Conservation (phyloP, 2,888 invertebrate genomes). For the Pachliopta kotzebuea region DNA sequence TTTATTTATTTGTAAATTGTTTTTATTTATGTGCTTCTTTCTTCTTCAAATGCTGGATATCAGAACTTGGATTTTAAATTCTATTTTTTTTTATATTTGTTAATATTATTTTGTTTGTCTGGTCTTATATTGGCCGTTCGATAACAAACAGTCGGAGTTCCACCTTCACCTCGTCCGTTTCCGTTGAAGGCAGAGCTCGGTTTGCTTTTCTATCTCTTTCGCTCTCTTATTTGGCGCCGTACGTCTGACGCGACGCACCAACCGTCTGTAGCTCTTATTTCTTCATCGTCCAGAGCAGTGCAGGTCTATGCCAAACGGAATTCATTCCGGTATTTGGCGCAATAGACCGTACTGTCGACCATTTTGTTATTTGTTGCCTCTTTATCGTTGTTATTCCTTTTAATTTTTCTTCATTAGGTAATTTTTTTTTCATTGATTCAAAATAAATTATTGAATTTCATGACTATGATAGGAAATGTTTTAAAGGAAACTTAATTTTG, state of each 20-base stretch:
- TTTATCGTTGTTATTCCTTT: constrained; percentile 21
- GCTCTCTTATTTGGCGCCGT: constrained; percentile 27
- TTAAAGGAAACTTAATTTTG: too few species aligned
- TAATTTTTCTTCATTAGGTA: too few species aligned
- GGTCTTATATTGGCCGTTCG: constrained; percentile 42
- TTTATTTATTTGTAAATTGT: neutral
- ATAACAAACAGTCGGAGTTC: constrained; percentile 51
- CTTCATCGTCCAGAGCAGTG: constrained; percentile 29
- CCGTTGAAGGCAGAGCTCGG: constrained; percentile 39
- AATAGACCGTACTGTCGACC: constrained; percentile 47
- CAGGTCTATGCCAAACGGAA: constrained; percentile 51
- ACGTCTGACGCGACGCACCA: constrained; percentile 14
- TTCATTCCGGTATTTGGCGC: constrained; percentile 60
- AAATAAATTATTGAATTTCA: too few species aligned
- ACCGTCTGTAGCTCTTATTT: constrained; percentile 34
- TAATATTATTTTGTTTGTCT: constrained; percentile 10
- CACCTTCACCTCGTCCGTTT: constrained; percentile 60
- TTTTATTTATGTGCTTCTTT: neutral
- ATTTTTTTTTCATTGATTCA: too few species aligned
- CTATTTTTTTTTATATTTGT: neutral
- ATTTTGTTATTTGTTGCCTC: constrained; percentile 45
- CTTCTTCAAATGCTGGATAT: neutral
- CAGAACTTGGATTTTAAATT: neutral
- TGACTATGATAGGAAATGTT: too few species aligned
- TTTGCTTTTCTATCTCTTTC: constrained; percentile 41